Conservation (phyloP, 2,113 vertebrate genomes). For the Gadus macrocephalus region DNA sequence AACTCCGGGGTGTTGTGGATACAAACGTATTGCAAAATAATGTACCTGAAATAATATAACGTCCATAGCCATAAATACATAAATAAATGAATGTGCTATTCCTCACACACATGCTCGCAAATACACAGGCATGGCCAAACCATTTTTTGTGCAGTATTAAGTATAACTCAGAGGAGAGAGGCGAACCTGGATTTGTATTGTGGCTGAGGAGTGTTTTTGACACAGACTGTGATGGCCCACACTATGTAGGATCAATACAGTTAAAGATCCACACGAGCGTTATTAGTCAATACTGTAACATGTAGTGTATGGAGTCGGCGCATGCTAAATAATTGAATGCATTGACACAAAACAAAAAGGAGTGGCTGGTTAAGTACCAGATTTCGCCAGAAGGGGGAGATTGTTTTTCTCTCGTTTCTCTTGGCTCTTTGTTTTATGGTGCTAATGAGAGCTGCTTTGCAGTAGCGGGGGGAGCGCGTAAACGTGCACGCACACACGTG, state of each 20-base stretch:
- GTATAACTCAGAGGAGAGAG: slow-evolving; percentile 43
- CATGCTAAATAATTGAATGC: slow-evolving; percentile 46
- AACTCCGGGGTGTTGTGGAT: background rate
- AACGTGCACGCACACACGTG: background rate
- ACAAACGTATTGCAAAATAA: too few relatives aligned
- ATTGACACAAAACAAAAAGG: slow-evolving; percentile 34
- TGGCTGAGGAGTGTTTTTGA: slow-evolving; percentile 3
- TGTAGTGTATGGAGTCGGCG: slow-evolving; percentile 24
- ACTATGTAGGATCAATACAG: slow-evolving; percentile 47
- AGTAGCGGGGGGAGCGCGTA: background rate
- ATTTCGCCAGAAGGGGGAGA: slow-evolving; percentile 54
- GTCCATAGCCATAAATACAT: background rate
- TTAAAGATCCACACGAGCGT: slow-evolving; percentile 36
- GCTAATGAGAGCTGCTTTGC: slow-evolving; percentile 1
- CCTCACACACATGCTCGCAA: background rate
- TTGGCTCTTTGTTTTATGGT: slow-evolving; percentile 34
- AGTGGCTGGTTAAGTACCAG: background rate
- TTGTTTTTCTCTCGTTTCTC: slow-evolving; percentile 4
- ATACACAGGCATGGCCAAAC: slow-evolving; percentile 6
- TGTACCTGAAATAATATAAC: too few relatives aligned
- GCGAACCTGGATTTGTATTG: slow-evolving; percentile 53
- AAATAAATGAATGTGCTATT: background rate
- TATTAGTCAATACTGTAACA: slow-evolving; percentile 37
- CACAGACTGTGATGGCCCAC: slow-evolving; percentile 39
- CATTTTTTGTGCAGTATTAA: slow-evolving; percentile 43